These are phyloP conservation scores for Kryptopterus vitreolus DNA, from an alignment of 2,797 vertebrate genomes.

Conservation along the genomic window DNA sequence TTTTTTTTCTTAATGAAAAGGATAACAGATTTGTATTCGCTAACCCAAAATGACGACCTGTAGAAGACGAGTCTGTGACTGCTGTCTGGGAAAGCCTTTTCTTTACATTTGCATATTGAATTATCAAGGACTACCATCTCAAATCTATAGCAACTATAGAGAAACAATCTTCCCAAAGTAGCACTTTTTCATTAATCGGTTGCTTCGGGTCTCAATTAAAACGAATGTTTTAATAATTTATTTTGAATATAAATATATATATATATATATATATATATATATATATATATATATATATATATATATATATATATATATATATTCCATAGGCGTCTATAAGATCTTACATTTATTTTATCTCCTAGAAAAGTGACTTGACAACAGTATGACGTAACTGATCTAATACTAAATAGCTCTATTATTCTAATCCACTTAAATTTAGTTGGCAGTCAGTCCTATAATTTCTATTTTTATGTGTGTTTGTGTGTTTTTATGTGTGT, in stretches of 20 bases:
- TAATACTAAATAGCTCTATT: slow-evolving; percentile 20
- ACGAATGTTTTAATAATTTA: not conserved
- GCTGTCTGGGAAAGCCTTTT: slow-evolving; percentile 22
- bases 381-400: slow-evolving; percentile 17
- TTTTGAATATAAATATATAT: too few species aligned
- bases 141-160: slow-evolving; percentile 5
- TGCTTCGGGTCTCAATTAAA: not conserved
- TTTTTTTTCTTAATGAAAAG: not conserved
- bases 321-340: slow-evolving; percentile 1
- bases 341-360: slow-evolving; percentile 20
- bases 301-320: too few species aligned
- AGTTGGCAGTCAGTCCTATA: slow-evolving; percentile 12
- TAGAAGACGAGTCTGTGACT: slow-evolving; percentile 3
- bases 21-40: slow-evolving; percentile 10
- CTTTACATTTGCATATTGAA: slow-evolving; percentile 11
- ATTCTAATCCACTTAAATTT: slow-evolving; percentile 9
- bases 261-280: too few species aligned
- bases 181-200: slow-evolving; percentile 13
- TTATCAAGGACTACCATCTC: slow-evolving; percentile 8
- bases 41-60: slow-evolving; percentile 24
- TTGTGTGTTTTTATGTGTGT: slow-evolving; percentile 27
- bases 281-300: too few species aligned
- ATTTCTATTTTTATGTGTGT: slow-evolving; percentile 18
- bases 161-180: slow-evolving; percentile 17
- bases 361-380: slow-evolving; percentile 14